Conservation (phyloP, 2,797 vertebrate species). For the Lerista edwardsae region DNA sequence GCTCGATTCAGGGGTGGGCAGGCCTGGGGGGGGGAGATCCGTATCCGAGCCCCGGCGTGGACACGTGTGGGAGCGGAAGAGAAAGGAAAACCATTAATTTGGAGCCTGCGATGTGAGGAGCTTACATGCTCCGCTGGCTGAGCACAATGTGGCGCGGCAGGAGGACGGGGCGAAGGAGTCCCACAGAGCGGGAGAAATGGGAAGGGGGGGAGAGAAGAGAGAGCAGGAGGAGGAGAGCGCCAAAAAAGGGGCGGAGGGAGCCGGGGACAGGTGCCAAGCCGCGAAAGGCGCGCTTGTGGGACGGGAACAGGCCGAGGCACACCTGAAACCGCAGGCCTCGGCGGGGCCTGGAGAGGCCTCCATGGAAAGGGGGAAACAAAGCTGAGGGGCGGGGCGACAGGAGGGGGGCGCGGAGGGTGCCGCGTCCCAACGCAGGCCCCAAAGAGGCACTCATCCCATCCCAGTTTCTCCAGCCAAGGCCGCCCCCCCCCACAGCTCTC, state of each 20-base stretch:
- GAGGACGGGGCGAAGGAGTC: not conserved
- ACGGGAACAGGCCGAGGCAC: not conserved
- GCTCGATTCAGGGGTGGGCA: not conserved
- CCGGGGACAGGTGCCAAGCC: not conserved
- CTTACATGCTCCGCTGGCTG: slow-evolving; percentile 21
- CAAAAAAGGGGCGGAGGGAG: not conserved
- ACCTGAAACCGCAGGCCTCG: not conserved
- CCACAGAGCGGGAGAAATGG: not conserved
- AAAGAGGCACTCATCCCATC: not conserved
- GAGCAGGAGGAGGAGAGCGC: too few relatives aligned
- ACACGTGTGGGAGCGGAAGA: not conserved
- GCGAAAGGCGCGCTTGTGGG: slow-evolving; percentile 12
- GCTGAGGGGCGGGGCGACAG: too few relatives aligned
- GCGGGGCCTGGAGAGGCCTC: not conserved
- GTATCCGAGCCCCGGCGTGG: not conserved
- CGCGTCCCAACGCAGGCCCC: not conserved
- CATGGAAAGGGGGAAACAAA: not conserved
- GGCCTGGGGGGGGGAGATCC: too few relatives aligned
- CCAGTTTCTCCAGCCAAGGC: not conserved
- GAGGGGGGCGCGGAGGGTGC: not conserved
- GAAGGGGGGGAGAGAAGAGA: not conserved
- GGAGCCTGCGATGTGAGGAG: slow-evolving; percentile 13
- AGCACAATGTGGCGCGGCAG: slow-evolving; percentile 6
- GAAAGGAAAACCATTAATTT: slow-evolving; percentile 8
- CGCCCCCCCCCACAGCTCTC: not conserved